Evolutionary conservation across 2,113 vertebrate species (phyloP).

Genomic region (Ictalurus punctatus): DNA sequence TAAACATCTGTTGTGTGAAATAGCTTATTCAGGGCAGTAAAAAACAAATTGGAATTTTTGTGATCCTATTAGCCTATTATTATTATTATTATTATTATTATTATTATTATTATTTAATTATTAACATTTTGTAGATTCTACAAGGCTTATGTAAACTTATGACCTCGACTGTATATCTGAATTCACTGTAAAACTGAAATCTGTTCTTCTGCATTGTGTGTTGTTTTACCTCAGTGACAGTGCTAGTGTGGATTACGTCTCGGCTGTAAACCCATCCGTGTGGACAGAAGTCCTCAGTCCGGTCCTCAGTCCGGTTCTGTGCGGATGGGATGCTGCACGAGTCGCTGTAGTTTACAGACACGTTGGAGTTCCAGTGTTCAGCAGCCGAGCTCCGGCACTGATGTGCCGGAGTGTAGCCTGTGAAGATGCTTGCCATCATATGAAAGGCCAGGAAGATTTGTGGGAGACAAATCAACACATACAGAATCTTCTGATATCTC

Average conservation of each 20-base stretch:
- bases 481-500: slow-evolving; percentile 71
- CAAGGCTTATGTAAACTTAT: too few relatives aligned
- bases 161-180: background rate
- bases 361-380: slow-evolving; percentile 30
- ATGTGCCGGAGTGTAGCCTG: slow-evolving; percentile 67
- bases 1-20: too few relatives aligned
- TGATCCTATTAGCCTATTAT: too few relatives aligned
- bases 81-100: too few relatives aligned
- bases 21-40: too few relatives aligned
- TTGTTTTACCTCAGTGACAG: slow-evolving; percentile 69
- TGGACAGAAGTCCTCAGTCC: slow-evolving; percentile 56
- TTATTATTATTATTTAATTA: too few relatives aligned
- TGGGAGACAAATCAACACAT: slow-evolving; percentile 75
- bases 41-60: too few relatives aligned
- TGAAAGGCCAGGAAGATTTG: slow-evolving; percentile 71
- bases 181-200: background rate
- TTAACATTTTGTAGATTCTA: too few relatives aligned
- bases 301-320: slow-evolving; percentile 55
- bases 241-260: slow-evolving; percentile 67
- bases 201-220: background rate
- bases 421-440: slow-evolving; percentile 76
- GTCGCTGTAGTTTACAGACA: slow-evolving; percentile 58
- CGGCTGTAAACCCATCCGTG: slow-evolving; percentile 70
- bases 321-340: slow-evolving; percentile 38
- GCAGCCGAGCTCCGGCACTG: slow-evolving; percentile 53